Conservation (phyloP, 2,113 vertebrate genomes). For the Perognathus longimembris region DNA sequence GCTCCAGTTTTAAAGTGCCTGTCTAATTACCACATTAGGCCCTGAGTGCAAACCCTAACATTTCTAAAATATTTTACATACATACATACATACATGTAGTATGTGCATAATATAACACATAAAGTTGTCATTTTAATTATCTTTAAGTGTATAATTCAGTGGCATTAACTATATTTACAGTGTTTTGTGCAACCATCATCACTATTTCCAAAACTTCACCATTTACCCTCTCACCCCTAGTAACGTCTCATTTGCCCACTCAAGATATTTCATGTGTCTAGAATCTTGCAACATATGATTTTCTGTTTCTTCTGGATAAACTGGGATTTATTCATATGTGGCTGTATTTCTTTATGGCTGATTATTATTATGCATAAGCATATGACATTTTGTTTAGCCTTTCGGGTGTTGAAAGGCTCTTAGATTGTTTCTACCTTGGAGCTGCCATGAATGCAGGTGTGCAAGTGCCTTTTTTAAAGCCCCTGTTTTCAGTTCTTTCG, state of each 20-base stretch:
- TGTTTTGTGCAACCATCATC: background rate
- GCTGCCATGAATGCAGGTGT: background rate
- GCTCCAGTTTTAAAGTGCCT: too few species aligned
- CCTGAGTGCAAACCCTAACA: too few species aligned
- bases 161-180: background rate
- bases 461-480: background rate
- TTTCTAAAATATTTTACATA: too few species aligned
- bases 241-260: background rate
- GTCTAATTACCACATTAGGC: too few species aligned
- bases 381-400: background rate
- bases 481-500: too few species aligned
- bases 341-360: background rate
- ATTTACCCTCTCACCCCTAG: background rate
- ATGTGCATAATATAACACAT: too few species aligned
- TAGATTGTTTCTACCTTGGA: background rate
- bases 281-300: background rate
- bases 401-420: background rate
- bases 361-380: too few species aligned
- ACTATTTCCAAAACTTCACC: background rate
- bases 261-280: background rate
- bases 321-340: background rate
- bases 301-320: background rate
- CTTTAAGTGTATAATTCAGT: background rate
- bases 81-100: background rate
- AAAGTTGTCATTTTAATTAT: background rate